phyloP scores from a whole-genome alignment of 2,888 invertebrate species.

The Drosophila demipolita region DNA sequence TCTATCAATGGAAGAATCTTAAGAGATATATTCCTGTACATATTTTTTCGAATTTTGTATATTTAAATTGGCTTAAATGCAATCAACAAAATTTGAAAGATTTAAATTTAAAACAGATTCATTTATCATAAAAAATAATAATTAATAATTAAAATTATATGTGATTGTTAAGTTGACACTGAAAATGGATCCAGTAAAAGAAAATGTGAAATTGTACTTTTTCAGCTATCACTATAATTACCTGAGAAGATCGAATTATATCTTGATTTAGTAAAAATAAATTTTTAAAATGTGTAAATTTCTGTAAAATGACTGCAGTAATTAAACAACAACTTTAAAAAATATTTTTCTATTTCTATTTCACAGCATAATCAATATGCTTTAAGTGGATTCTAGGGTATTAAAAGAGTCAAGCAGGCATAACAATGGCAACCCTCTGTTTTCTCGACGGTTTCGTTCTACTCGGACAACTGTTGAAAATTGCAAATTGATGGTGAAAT shows the following conservation, averaged over 20 bases:
- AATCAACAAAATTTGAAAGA: no score
- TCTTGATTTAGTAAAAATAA: background rate
- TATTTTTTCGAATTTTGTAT: background rate
- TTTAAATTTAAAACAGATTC: background rate
- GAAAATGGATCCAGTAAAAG: no score
- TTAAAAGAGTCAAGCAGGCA: conserved; percentile 45
- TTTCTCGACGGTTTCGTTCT: conserved; percentile 22
- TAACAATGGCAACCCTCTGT: conserved; percentile 49
- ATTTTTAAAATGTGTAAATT: background rate
- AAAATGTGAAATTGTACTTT: background rate
- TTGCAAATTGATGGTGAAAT: conserved; percentile 57
- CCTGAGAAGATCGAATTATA: background rate
- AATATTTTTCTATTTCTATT: background rate
- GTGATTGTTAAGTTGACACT: background rate
- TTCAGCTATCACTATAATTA: background rate
- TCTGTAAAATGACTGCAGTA: background rate
- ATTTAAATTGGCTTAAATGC: background rate
- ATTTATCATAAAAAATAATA: background rate
- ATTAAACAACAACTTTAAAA: background rate
- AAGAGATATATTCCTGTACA: background rate
- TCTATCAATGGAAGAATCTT: background rate
- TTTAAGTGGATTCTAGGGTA: conserved; percentile 14
- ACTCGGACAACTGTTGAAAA: conserved; percentile 64
- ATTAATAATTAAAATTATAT: background rate
- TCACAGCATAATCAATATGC: background rate